Conservation (phyloP, 2,113 vertebrate genomes). For the Proterorhinus semilunaris region DNA sequence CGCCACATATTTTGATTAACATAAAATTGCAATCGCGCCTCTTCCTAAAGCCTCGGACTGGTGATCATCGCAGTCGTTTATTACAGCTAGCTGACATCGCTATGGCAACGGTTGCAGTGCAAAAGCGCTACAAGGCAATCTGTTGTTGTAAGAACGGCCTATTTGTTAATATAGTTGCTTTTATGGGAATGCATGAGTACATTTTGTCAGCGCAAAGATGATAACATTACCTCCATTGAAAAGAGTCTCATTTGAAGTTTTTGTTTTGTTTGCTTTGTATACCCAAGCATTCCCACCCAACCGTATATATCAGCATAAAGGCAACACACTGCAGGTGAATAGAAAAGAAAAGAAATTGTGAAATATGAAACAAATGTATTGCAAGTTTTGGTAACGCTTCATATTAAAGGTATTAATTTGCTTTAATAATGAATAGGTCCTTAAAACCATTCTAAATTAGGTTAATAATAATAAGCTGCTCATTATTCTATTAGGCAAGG, state of each 20-base stretch:
- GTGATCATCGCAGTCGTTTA: constrained; percentile 65
- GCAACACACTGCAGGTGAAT: too few relatives aligned
- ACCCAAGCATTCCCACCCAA: constrained; percentile 25
- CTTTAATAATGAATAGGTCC: too few relatives aligned
- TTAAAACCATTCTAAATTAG: too few relatives aligned
- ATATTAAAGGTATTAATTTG: too few relatives aligned
- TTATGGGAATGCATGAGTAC: constrained; percentile 54
- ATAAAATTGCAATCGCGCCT: constrained; percentile 67
- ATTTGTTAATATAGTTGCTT: constrained; percentile 59
- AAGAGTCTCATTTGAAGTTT: constrained; percentile 21
- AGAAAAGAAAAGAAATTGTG: too few relatives aligned
- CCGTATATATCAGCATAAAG: neutral
- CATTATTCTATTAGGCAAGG: too few relatives aligned
- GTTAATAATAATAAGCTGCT: too few relatives aligned
- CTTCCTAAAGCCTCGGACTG: constrained; percentile 49
- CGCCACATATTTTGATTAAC: constrained; percentile 67
- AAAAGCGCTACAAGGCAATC: constrained; percentile 54
- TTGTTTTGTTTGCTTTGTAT: too few relatives aligned
- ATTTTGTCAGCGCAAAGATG: constrained; percentile 46
- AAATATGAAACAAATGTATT: too few relatives aligned
- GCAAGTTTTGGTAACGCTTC: too few relatives aligned
- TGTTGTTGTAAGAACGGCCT: constrained; percentile 48
- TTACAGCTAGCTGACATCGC: constrained; percentile 65
- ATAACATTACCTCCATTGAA: constrained; percentile 38
- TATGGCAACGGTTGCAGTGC: constrained; percentile 45